Conservation (phyloP, 2,113 vertebrate species). For the Otis tarda region DNA sequence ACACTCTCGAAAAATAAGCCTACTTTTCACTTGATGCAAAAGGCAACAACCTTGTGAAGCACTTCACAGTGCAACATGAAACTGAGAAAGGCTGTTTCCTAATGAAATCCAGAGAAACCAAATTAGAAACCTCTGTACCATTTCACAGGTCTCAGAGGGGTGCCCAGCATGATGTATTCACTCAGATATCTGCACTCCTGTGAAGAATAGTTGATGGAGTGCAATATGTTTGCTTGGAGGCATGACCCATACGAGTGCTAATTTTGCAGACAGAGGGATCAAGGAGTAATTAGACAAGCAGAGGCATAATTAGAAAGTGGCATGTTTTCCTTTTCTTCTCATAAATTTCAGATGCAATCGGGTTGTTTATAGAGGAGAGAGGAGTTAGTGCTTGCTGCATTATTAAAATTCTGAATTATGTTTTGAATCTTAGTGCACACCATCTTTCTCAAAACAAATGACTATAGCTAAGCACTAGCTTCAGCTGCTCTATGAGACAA, state of each 20-base stretch:
- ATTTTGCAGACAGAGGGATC: conserved; percentile 34
- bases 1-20: not conserved
- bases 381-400: not conserved
- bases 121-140: not conserved
- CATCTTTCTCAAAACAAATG: conserved; percentile 26
- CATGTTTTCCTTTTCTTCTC: conserved; percentile 38
- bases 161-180: not conserved
- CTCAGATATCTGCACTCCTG: not conserved
- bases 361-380: conserved; percentile 25
- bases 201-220: conserved; percentile 13
- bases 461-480: not conserved
- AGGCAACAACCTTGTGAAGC: not conserved
- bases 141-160: not conserved
- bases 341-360: conserved; percentile 19
- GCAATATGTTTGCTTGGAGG: conserved; percentile 14
- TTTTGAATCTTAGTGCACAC: not conserved
- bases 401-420: conserved; percentile 36
- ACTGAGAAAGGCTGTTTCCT: not conserved
- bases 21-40: not conserved
- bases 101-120: not conserved
- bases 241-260: not conserved
- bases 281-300: conserved; percentile 39
- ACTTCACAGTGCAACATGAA: not conserved
- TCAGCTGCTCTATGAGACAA: not conserved
- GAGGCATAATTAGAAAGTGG: not conserved